phyloP scores from a whole-genome alignment of 2,888 invertebrate genomes.

The Aspidapion aeneum region DNA sequence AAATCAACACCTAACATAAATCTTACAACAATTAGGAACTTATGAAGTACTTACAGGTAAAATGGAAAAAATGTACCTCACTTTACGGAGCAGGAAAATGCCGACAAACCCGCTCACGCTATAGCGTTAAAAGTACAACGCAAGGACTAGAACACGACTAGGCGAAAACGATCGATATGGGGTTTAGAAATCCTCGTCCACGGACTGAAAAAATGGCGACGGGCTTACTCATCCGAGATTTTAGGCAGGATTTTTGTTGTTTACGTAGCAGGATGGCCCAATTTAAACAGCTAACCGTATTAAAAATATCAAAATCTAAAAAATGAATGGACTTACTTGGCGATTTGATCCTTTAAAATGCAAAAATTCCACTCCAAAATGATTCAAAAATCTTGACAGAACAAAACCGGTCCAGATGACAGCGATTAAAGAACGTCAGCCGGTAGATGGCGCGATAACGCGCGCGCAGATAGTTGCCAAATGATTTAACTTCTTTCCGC shows the following conservation, averaged over 20 bases:
- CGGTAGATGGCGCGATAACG: not conserved
- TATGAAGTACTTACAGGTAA: conserved; percentile 40
- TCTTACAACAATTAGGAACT: not conserved
- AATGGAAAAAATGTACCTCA: conserved; percentile 38
- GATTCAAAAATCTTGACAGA: not conserved
- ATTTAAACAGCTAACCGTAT: not conserved
- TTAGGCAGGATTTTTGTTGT: not conserved
- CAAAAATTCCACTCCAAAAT: not conserved
- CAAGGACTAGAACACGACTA: conserved; percentile 48
- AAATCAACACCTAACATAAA: too few species aligned
- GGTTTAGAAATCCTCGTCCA: conserved; percentile 45
- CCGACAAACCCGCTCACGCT: conserved; percentile 36
- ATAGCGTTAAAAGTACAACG: conserved; percentile 29
- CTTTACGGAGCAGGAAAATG: conserved; percentile 39
- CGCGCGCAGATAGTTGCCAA: not conserved
- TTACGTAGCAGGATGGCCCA: not conserved
- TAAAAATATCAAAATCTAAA: not conserved
- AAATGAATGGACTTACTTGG: not conserved
- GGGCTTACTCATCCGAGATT: not conserved
- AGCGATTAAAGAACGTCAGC: not conserved
- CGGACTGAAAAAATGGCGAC: conserved; percentile 41
- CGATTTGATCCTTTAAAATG: not conserved
- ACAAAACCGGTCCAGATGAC: not conserved
- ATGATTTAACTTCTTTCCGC: too few species aligned
- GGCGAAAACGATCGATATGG: conserved; percentile 44